Base-by-base conservation (phyloP, 1,140 invertebrate species). In the Maconellicoccus hirsutus region DNA sequence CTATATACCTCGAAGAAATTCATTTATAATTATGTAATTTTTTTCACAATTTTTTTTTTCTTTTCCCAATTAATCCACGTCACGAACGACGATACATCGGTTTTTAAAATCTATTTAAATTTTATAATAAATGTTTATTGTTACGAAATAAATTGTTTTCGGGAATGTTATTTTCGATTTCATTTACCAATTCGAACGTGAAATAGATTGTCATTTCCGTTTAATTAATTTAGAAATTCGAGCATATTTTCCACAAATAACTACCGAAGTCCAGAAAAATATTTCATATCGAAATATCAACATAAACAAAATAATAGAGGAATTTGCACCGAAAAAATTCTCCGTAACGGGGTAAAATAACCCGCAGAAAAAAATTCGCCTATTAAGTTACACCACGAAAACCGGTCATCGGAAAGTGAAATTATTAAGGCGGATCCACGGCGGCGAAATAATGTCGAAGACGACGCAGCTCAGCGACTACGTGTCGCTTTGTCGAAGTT, bases 51-150 rank as follows among this genome's bases (percentile, higher is more conserved):
- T 52, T 52, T 19, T 52, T 16, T 8, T 14, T 16, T 52, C n/a
- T 16, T 3, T 3, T 52, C 42, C 10, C 42, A 16, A 16, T 19
- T 52, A 52, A 52, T 52, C 42, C 6, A 52, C 42, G n/a, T 19
- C 42, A 52, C 2, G 3, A 19, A 16, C n/a, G 42, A 52, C n/a
- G 42, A 52, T 16, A 16, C n/a, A 8, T 6, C n/a, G 42, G 42
- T 52, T 52, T 52, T 52, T 16, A 52, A 52, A 52, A 52, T 4
- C 4, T 33, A 33, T 33, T 52, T 19, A 52, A 16, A 52, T 52
- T 52, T 52, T 52, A 52, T 52, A 52, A 52, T 52, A 52, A 52
- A 52, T 52, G 42, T 52, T 52, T 52, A 52, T 52, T 52, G 42
- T 52, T 52, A 52, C n/a, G 6, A 52, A 52, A 3, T 52, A 19